Conservation (phyloP, 2,113 vertebrate species). For the Pollimyrus isidori region DNA sequence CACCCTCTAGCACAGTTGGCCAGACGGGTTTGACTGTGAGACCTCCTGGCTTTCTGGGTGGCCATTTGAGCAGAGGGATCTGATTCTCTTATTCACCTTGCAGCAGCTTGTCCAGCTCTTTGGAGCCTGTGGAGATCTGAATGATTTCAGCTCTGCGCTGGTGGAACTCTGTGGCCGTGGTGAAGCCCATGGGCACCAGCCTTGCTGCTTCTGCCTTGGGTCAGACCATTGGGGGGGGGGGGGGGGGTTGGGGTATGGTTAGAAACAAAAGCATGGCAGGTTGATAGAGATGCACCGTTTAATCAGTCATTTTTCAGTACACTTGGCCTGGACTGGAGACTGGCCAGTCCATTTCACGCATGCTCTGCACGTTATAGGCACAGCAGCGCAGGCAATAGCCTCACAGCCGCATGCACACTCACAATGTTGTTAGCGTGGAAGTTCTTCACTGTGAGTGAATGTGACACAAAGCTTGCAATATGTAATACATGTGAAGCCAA, state of each 20-base stretch:
- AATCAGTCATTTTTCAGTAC: too few species aligned
- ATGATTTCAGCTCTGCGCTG: constrained; percentile 93
- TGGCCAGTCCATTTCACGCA: too few species aligned
- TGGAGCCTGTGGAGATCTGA: constrained; percentile 95
- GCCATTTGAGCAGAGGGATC: not conserved
- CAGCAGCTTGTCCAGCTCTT: constrained; percentile 91
- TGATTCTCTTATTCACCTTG: constrained; percentile 60
- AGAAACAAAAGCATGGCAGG: not conserved
- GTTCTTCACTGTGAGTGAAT: too few species aligned
- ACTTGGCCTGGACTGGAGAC: too few species aligned
- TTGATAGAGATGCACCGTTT: too few species aligned
- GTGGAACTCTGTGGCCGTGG: constrained; percentile 93
- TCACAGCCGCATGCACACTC: too few species aligned
- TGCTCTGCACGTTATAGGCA: too few species aligned
- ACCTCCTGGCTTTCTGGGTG: not conserved
- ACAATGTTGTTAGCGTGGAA: too few species aligned
- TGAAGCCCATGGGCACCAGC: constrained; percentile 94
- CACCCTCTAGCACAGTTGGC: not conserved
- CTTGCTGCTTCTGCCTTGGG: constrained; percentile 86
- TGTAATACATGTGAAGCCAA: too few species aligned
- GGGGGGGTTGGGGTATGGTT: not conserved
- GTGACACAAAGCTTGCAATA: too few species aligned
- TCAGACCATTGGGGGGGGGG: not conserved
- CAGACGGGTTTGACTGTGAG: not conserved
- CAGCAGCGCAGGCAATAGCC: too few species aligned